Base-by-base conservation (phyloP, 2,113 vertebrate species). In the Odobenus rosmarus region DNA sequence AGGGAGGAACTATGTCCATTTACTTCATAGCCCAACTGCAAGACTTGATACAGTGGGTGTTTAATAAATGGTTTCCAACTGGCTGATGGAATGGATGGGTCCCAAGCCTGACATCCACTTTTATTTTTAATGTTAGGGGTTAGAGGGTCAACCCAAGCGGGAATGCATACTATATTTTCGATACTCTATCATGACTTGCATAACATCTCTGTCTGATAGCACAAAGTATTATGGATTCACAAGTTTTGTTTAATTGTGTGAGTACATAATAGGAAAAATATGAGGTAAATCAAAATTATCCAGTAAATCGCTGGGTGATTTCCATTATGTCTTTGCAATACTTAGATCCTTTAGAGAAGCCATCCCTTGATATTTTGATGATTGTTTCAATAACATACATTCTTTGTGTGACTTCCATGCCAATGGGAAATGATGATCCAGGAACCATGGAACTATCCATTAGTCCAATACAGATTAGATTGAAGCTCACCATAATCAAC, bases 251-350 rank as follows among this genome's bases (percentile, higher is more conserved):
- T 95, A 94, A 92, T 92, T 93, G 83, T 92, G 51, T 74, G 89
- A 84, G 28, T 92, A 53, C 21, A 1, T 33, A 92, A 55, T 81
- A 92, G 36, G 39, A 95, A 96, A 95, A 92, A 93, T 71, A 42
- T 90, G 59, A 96, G 74, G 61, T 91, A 95, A 95, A 72, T 97
- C 36, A 93, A 67, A 84, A 95, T 88, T 83, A 95, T 86, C 57
- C 15, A 59, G 55, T 15, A 31, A 31, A 28, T 80, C 76, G 88
- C 57, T 46, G 46, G 28, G 26, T 16, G 71, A 90, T 81, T 95
- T 95, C 88, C 96, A 46, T 72, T 93, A 61, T 42, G 15, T 69
- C 42, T 96, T 93, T 95, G 49, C 2, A 97, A 72, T 64, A 87
- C 64, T 93, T 93, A 71, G 31, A 88, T 96, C 19, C 39, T 64